Evolutionary conservation across 1,140 invertebrate species (phyloP).

Genomic region (Trissolcus basalis): DNA sequence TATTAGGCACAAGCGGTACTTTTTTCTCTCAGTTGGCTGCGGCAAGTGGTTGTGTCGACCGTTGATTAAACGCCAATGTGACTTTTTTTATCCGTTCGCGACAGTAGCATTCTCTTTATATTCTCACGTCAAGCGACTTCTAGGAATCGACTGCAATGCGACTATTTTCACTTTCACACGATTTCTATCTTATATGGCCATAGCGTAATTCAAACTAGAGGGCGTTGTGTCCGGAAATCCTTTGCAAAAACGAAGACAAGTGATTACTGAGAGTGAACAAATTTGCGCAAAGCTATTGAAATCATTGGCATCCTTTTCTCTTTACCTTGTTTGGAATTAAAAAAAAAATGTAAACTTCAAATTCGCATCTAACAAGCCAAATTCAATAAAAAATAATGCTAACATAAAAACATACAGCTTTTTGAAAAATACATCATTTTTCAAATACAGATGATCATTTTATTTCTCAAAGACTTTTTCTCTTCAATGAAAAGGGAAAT

Average conservation of each 20-base stretch:
- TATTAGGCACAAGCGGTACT: no score
- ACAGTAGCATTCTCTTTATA: constrained; percentile 31
- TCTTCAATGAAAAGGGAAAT: no score
- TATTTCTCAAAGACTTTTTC: no score
- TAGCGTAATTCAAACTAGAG: constrained; percentile 16
- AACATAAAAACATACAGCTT: no score
- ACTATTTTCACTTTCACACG: constrained; percentile 70
- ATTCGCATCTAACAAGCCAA: no score
- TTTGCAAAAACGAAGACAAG: neutral
- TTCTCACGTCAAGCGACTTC: constrained; percentile 41
- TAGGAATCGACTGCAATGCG: constrained; percentile 23
- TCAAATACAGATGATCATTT: no score
- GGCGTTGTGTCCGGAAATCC: constrained; percentile 25
- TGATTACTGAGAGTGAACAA: neutral
- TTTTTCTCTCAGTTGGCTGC: no score
- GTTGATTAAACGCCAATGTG: constrained; percentile 29
- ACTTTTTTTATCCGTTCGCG: constrained; percentile 8
- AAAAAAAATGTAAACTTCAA: no score
- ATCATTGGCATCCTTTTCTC: no score
- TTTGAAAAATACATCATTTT: no score
- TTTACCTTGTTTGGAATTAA: no score
- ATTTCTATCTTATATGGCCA: constrained; percentile 61
- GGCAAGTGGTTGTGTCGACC: neutral
- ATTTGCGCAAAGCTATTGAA: neutral
- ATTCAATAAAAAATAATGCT: no score